Percentiles rank a stretch among this genome's conserved stretches.
Conservation (phyloP, 2,797 vertebrate species). For the Girardinus metallicus region DNA sequence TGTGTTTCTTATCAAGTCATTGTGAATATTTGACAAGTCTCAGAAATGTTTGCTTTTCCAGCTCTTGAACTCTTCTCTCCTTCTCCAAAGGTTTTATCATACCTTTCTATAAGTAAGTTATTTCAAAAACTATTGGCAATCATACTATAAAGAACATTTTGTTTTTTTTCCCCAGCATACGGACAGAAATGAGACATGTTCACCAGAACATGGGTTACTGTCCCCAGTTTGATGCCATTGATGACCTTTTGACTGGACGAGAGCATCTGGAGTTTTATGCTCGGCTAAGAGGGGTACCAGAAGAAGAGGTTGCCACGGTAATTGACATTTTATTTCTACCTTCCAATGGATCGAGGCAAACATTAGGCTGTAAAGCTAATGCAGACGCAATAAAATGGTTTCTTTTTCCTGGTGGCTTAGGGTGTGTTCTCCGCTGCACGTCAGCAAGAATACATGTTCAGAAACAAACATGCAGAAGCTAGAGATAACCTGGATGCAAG, state of each 20-base stretch:
- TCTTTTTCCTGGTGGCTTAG: constrained; percentile 1
- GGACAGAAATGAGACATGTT: constrained; percentile 88
- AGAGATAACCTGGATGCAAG: constrained; percentile 56
- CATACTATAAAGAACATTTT: not conserved
- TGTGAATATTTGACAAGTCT: constrained; percentile 27
- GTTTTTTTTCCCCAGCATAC: constrained; percentile 79
- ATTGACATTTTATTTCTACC: constrained; percentile 15
- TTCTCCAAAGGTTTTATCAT: not conserved
- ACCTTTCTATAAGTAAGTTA: not conserved
- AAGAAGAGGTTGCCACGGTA: constrained; percentile 94
- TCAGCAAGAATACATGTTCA: constrained; percentile 34
- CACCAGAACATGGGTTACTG: constrained; percentile 98
- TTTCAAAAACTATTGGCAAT: not conserved
- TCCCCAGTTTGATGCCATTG: constrained; percentile 95
- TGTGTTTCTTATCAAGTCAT: constrained; percentile 13
- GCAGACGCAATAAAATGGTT: not conserved
- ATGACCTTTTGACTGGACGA: constrained; percentile 92
- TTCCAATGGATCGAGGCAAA: not conserved
- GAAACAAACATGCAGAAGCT: constrained; percentile 36
- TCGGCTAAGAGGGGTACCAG: constrained; percentile 92
- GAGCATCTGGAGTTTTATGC: constrained; percentile 97
- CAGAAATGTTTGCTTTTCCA: not conserved
- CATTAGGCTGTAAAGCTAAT: not conserved
- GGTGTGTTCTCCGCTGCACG: constrained; percentile 21
- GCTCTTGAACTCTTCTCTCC: not conserved